phyloP scores from a whole-genome alignment of 1,140 invertebrate species.

The Achatina immaculata region DNA sequence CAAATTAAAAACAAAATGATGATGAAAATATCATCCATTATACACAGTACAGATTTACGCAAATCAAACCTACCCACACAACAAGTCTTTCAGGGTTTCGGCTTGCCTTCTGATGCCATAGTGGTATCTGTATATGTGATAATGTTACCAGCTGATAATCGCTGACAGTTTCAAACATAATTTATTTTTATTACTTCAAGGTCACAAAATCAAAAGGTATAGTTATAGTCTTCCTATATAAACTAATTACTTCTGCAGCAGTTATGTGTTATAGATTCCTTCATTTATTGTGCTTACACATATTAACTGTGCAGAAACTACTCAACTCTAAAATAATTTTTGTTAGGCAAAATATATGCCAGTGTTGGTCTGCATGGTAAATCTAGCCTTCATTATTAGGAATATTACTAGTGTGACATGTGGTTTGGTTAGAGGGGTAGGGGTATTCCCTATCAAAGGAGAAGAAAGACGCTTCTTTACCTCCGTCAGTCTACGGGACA shows the following conservation, averaged over 20 bases:
- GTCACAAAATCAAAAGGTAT: not conserved
- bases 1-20: not conserved
- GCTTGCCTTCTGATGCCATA: constrained; percentile 36
- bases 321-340: no score
- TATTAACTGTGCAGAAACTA: not conserved
- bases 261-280: not conserved
- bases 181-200: not conserved
- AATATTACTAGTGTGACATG: no score
- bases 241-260: not conserved
- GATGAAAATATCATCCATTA: not conserved
- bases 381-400: no score
- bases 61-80: constrained; percentile 29
- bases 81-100: constrained; percentile 16
- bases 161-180: not conserved
- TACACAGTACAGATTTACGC: not conserved
- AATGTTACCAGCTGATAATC: not conserved
- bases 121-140: constrained; percentile 22
- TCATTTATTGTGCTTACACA: not conserved
- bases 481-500: no score
- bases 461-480: no score
- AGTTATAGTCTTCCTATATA: not conserved
- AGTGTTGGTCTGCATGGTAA: no score
- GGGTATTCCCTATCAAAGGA: no score
- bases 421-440: no score
- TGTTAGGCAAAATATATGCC: no score